These are phyloP conservation scores for Cacajao melanocephalus DNA, from an alignment of 2,797 vertebrate genomes.

Conservation along the genomic window DNA sequence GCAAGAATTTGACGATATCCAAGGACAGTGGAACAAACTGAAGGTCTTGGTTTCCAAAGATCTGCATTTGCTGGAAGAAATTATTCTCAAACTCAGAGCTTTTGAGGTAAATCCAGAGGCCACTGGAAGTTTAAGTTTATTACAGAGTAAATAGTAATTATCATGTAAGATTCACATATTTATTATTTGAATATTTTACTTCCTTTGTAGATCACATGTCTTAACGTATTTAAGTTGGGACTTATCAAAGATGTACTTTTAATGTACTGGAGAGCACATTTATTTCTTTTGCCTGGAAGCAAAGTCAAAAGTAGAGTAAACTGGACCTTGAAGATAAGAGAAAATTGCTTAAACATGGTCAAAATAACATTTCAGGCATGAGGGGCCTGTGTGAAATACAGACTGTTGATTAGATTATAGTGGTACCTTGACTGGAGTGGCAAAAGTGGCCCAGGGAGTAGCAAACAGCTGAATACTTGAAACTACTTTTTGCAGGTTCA, in stretches of 20 bases:
- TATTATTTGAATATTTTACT: background rate
- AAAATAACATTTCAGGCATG: background rate
- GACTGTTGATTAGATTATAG: background rate
- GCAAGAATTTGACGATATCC: conserved; percentile 89
- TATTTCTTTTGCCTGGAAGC: background rate
- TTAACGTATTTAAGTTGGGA: background rate
- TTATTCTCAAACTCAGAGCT: conserved; percentile 80
- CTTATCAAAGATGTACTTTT: background rate
- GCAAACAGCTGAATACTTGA: background rate
- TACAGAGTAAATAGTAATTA: background rate
- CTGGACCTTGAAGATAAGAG: background rate
- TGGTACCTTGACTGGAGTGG: background rate
- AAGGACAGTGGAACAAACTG: conserved; percentile 90
- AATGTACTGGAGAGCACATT: background rate
- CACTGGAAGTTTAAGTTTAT: background rate
- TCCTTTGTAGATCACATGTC: conserved; percentile 8
- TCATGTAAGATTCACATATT: background rate
- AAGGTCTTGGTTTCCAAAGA: conserved; percentile 88
- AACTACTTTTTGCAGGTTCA: background rate
- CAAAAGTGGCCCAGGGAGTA: background rate
- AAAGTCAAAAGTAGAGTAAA: background rate
- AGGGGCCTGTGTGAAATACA: rapidly evolving
- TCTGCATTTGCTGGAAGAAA: conserved; percentile 88
- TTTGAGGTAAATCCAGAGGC: conserved; percentile 88
- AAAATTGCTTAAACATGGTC: background rate